Evolutionary conservation across 2,797 vertebrate species (phyloP).

Genomic region (Danio kyathit): DNA sequence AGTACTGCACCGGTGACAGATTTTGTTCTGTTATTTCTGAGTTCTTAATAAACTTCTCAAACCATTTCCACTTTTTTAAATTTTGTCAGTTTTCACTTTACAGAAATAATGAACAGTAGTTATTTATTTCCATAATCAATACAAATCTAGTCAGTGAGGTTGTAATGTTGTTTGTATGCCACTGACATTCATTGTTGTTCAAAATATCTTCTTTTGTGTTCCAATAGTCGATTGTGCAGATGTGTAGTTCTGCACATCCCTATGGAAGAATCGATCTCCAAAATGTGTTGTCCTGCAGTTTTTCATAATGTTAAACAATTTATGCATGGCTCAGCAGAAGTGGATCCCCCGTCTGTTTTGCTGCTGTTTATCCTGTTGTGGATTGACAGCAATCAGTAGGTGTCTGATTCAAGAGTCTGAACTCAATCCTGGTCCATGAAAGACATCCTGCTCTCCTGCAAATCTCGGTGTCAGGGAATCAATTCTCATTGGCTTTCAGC

Average conservation of each 20-base stretch:
- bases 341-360: slow-evolving; percentile 12
- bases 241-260: slow-evolving; percentile 5
- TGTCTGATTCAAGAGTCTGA: slow-evolving; percentile 49
- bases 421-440: slow-evolving; percentile 36
- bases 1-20: too few species aligned
- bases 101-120: too few species aligned
- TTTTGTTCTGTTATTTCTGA: too few species aligned
- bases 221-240: neutral
- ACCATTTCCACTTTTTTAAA: too few species aligned
- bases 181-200: neutral
- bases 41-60: too few species aligned
- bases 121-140: neutral
- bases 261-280: neutral
- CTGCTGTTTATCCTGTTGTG: slow-evolving; percentile 33
- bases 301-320: neutral
- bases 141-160: neutral
- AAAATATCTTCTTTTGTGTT: neutral
- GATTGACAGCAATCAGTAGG: slow-evolving; percentile 52
- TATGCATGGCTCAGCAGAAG: neutral
- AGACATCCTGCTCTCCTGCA: slow-evolving; percentile 47
- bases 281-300: neutral
- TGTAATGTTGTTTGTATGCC: neutral
- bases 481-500: slow-evolving; percentile 54
- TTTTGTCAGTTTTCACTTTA: too few species aligned
- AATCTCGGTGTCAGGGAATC: slow-evolving; percentile 44